Evolutionary conservation across 2,113 vertebrate species (phyloP), one percentile per base, ranked within the genome.

Genomic region (Xenopus borealis): DNA sequence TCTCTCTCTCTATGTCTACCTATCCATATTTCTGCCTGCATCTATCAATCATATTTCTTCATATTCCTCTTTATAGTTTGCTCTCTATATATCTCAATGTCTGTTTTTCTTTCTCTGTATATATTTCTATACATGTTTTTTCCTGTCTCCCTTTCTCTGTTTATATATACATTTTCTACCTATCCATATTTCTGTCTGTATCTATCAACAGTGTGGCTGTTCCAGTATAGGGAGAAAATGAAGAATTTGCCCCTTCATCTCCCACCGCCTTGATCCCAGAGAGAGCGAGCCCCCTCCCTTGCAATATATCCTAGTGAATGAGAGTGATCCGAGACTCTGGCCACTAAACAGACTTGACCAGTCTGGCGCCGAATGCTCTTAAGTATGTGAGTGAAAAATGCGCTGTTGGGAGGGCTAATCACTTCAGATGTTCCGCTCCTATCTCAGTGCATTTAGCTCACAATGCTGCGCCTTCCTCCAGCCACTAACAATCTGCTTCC

Each of bases 291-390:
- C 74, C 52, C 73, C 79, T 82, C 81, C 78, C 72, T 50, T 75
- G 8, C 65, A 33, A 61, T 75, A 19, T n/a, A 72, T 62, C 44
- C 66, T 79, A 83, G 80, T 80, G 83, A 79, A 63, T 83, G 80
- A 82, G 77, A 84, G 80, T 66, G 79, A 81, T 84, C 82, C 80
- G 75, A 84, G 86, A 81, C 86, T 81, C 81, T 74, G 81, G 81
- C 78, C 86, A 83, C 85, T 83, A 71, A 79, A 79, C 85, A 84
- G 84, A 85, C 78, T 84, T 83, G 84, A 85, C 78, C 71, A 82
- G 79, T 62, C 89, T 85, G 91, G 89, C 89, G 89, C 91, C 91
- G 85, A 84, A 81, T 78, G 81, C 86, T 89, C 90, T 90, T 86
- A 86, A 84, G 83, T 86, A 82, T 86, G 86, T 87, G 88, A 88